Percentiles rank a stretch among this genome's conserved stretches.
Evolutionary conservation across 2,888 invertebrate genomes (phyloP).

Genomic region (Pterobdella sp.): DNA sequence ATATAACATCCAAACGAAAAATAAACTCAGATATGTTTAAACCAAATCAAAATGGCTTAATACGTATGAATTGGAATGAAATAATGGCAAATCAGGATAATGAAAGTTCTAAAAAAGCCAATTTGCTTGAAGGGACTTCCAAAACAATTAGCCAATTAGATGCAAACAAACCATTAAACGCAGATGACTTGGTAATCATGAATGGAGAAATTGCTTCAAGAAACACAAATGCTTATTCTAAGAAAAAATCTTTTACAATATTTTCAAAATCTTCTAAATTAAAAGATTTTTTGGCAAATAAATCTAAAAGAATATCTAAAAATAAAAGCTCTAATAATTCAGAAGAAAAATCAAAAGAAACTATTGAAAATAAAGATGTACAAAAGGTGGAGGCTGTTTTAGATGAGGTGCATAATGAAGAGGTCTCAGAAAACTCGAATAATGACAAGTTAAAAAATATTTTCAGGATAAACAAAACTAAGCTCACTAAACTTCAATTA

Average conservation of each 20-base stretch:
- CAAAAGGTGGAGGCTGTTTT: not conserved
- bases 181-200: too few species aligned
- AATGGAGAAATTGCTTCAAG: not conserved
- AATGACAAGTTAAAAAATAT: not conserved
- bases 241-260: slow-evolving; percentile 8
- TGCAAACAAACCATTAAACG: too few species aligned
- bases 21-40: too few species aligned
- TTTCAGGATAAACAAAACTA: slow-evolving; percentile 4
- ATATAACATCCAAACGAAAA: too few species aligned
- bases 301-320: not conserved
- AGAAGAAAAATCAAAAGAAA: not conserved
- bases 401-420: not conserved
- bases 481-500: not conserved
- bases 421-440: not conserved
- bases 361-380: not conserved
- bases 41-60: too few species aligned
- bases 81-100: too few species aligned
- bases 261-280: slow-evolving; percentile 6
- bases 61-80: too few species aligned
- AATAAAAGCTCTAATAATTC: too few species aligned
- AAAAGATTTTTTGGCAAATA: not conserved
- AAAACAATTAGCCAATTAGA: too few species aligned
- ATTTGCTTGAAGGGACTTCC: too few species aligned
- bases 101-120: too few species aligned
- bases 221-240: not conserved